Evolutionary conservation across 1,140 invertebrate species (phyloP).

Genomic region (Pentalonia nigronervosa): DNA sequence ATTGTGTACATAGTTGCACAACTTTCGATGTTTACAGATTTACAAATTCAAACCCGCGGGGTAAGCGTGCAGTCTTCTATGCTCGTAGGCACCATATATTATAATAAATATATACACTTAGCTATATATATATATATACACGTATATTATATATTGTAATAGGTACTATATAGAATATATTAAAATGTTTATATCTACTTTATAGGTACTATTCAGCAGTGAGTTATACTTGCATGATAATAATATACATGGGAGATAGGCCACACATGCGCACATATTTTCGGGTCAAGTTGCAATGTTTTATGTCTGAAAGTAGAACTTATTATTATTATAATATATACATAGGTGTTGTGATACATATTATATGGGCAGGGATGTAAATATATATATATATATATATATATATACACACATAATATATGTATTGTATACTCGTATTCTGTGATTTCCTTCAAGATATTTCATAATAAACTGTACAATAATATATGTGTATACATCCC

Average conservation of each 20-base stretch:
- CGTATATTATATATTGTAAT: no score
- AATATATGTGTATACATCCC: neutral
- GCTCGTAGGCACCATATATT: neutral
- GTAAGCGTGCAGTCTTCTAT: neutral
- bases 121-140: neutral
- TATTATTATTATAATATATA: neutral
- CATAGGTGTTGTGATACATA: neutral
- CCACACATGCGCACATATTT: neutral
- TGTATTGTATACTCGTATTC: neutral
- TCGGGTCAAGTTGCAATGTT: neutral
- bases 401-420: no score
- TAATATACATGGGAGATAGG: neutral
- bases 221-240: neutral
- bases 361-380: no score
- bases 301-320: neutral
- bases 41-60: neutral
- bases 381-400: no score
- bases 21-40: conserved; percentile 3
- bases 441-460: neutral
- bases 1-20: neutral
- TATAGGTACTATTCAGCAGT: neutral
- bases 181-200: no score
- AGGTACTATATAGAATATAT: no score
- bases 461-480: neutral
- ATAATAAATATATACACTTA: no score